Percentiles rank a stretch among this genome's conserved stretches.
These are phyloP conservation scores for Gallinago nigripennis DNA, from an alignment of 2,797 vertebrate genomes.

Conservation along the genomic window DNA sequence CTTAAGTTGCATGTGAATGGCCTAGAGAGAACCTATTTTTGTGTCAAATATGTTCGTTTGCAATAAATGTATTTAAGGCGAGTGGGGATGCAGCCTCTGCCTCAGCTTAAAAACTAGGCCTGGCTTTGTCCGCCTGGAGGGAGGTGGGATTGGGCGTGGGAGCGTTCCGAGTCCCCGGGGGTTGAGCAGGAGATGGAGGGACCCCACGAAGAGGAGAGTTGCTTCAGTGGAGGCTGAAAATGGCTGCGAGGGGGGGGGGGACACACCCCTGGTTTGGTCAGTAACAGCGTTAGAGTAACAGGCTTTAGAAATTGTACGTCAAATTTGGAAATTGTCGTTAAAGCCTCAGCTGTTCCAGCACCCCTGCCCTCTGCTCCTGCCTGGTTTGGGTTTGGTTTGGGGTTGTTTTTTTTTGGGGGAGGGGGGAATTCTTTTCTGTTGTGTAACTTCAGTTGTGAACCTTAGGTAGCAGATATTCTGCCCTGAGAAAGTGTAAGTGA, in stretches of 20 bases:
- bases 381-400: too few relatives aligned
- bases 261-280: not conserved
- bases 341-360: not conserved
- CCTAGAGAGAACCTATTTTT: constrained; percentile 83
- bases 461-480: constrained; percentile 16
- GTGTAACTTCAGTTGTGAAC: not conserved
- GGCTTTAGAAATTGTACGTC: too few relatives aligned
- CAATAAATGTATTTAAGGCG: constrained; percentile 78
- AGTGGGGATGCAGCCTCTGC: not conserved
- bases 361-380: not conserved
- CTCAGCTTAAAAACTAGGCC: not conserved
- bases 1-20: constrained; percentile 79
- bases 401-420: not conserved
- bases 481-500: not conserved
- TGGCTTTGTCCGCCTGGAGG: not conserved
- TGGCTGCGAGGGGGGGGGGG: not conserved
- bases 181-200: too few relatives aligned
- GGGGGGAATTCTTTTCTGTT: not conserved
- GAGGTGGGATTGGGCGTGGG: rapidly evolving
- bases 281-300: too few relatives aligned
- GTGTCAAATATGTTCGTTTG: constrained; percentile 77
- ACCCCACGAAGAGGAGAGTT: not conserved
- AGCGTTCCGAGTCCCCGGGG: not conserved
- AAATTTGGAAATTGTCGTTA: not conserved
- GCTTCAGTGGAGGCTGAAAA: not conserved